Conservation (phyloP, 2,888 invertebrate species). For the Xanthorhoe designata region DNA sequence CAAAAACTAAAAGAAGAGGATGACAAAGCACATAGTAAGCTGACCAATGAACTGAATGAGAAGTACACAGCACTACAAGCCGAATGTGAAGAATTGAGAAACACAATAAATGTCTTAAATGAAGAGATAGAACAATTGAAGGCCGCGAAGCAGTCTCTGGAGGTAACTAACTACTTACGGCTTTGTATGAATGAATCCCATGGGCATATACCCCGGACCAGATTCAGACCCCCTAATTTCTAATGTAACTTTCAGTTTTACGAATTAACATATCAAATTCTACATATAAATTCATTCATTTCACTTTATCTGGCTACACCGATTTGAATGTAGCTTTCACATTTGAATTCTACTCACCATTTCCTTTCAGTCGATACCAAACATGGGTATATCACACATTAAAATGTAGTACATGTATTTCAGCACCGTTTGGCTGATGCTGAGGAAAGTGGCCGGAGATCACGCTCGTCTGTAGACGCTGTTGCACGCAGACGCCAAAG, state of each 20-base stretch:
- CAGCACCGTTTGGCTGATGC: slow-evolving; percentile 62
- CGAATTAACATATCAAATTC: too few species aligned
- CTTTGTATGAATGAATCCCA: too few species aligned
- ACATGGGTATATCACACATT: too few species aligned
- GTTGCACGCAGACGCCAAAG: slow-evolving; percentile 65
- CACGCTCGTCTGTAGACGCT: slow-evolving; percentile 54
- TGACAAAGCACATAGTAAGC: slow-evolving; percentile 57
- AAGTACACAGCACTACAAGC: slow-evolving; percentile 60
- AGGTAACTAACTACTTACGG: slow-evolving; percentile 49
- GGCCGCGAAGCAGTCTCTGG: slow-evolving; percentile 56
- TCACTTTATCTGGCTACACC: too few species aligned
- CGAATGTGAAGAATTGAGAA: slow-evolving; percentile 53
- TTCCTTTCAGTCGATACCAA: too few species aligned
- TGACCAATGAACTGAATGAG: slow-evolving; percentile 64
- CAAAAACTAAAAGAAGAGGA: slow-evolving; percentile 71
- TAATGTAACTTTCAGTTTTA: too few species aligned
- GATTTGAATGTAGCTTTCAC: too few species aligned
- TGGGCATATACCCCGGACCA: too few species aligned
- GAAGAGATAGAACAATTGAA: slow-evolving; percentile 65
- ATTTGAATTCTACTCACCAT: too few species aligned
- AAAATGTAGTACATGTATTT: not conserved
- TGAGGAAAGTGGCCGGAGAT: slow-evolving; percentile 49
- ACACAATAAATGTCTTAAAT: slow-evolving; percentile 41
- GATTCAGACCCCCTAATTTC: too few species aligned
- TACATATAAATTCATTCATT: too few species aligned